These are phyloP conservation scores for Habroteleia sp. DNA, from an alignment of 2,888 invertebrate genomes.

Conservation along the genomic window DNA sequence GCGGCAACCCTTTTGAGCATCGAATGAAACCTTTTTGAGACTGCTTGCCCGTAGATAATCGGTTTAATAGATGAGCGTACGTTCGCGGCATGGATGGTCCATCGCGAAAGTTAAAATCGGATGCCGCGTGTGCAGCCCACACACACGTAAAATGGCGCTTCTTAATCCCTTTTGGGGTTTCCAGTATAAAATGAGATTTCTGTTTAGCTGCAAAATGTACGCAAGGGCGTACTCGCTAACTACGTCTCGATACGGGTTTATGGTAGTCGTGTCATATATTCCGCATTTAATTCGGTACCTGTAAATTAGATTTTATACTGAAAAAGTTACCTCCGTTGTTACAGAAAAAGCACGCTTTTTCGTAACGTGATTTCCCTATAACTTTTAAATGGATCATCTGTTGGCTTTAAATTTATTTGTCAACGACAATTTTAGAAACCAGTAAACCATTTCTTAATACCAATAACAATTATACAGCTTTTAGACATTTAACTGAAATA, in stretches of 20 bases:
- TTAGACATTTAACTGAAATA: no score
- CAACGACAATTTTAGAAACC: no score
- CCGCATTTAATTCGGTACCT: constrained; percentile 26
- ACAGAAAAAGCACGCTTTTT: constrained; percentile 1
- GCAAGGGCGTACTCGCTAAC: constrained; percentile 26
- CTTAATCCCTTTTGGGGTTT: constrained; percentile 78
- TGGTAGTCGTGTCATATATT: constrained; percentile 42
- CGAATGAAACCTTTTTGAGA: constrained; percentile 70
- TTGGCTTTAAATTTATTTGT: no score
- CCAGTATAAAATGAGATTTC: constrained; percentile 79
- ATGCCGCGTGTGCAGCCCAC: constrained; percentile 66
- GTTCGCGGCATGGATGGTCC: constrained; percentile 60
- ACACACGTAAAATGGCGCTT: constrained; percentile 73
- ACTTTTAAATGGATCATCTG: constrained; percentile 4
- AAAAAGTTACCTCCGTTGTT: constrained; percentile 43
- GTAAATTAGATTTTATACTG: constrained; percentile 40
- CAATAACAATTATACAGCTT: no score
- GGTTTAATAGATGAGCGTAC: constrained; percentile 76
- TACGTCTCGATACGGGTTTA: constrained; percentile 42
- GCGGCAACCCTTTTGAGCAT: constrained; percentile 68
- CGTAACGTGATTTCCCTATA: constrained; percentile 1
- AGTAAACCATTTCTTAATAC: no score
- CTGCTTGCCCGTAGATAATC: constrained; percentile 76
- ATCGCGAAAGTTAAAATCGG: constrained; percentile 77
- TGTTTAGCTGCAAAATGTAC: constrained; percentile 70